Evolutionary conservation across 37 sponge, comb jelly and placozoan genomes (phyloP).

Genomic region (Theonella swinhoei): DNA sequence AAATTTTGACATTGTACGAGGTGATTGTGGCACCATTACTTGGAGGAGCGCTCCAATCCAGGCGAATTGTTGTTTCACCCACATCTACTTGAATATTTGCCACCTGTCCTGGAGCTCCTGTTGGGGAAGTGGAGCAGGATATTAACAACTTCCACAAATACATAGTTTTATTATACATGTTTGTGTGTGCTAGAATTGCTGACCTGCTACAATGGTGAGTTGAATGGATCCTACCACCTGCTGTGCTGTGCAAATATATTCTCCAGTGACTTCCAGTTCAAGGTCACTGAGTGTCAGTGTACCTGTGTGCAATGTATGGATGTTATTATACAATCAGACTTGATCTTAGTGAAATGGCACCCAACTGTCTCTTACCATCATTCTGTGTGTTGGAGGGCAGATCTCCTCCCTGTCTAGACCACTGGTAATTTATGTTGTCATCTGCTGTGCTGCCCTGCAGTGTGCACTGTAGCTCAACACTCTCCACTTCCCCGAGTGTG

Average conservation of each 20-base stretch:
- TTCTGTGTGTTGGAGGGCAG: not conserved
- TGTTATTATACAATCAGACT: no score
- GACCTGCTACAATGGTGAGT: not conserved
- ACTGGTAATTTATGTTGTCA: not conserved
- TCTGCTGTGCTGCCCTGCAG: not conserved
- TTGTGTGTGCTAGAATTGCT: no score
- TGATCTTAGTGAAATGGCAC: no score
- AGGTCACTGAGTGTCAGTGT: not conserved
- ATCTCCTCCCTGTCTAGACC: not conserved
- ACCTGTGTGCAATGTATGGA: no score
- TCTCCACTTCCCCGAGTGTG: not conserved
- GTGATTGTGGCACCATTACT: not conserved
- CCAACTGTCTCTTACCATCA: not conserved
- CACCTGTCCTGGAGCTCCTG: not conserved
- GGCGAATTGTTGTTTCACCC: not conserved
- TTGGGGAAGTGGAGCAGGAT: not conserved
- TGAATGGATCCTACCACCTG: not conserved
- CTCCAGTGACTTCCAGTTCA: not conserved
- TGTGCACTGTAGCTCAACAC: not conserved
- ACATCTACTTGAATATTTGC: not conserved
- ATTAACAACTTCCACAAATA: not conserved
- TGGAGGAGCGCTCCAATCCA: not conserved
- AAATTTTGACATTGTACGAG: not conserved
- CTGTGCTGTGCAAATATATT: not conserved
- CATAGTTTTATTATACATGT: no score